Conservation (phyloP, 2,113 vertebrate genomes). For the Nansenia antarctica region DNA sequence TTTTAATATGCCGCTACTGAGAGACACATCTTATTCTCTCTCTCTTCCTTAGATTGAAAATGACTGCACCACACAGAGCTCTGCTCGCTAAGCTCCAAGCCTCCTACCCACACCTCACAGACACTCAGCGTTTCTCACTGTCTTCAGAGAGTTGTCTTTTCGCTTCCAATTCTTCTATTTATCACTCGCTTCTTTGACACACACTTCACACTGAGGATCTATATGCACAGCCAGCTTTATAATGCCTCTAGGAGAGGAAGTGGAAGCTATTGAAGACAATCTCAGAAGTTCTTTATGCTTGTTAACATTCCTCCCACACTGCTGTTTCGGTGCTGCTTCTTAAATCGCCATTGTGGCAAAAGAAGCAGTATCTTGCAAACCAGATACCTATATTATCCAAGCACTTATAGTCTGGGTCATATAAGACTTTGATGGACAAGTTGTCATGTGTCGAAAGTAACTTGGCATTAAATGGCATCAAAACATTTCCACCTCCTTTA, state of each 20-base stretch:
- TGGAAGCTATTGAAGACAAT: slow-evolving; percentile 1
- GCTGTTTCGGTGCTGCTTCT: neutral
- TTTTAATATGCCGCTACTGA: too few relatives aligned
- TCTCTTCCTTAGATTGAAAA: too few relatives aligned
- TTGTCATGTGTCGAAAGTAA: neutral
- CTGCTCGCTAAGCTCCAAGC: too few relatives aligned
- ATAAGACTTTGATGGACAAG: neutral
- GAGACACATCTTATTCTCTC: too few relatives aligned
- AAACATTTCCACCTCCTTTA: too few relatives aligned
- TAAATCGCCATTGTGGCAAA: neutral
- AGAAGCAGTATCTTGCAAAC: neutral
- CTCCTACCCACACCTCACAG: neutral
- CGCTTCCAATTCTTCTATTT: neutral
- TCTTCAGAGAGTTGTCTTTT: neutral
- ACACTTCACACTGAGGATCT: neutral
- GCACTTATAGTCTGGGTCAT: neutral
- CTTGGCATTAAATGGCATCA: too few relatives aligned
- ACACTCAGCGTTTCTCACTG: neutral
- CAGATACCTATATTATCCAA: neutral
- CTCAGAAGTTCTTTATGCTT: slow-evolving; percentile 12
- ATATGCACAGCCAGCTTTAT: neutral
- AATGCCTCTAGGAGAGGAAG: slow-evolving; percentile 21
- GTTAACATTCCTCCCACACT: slow-evolving; percentile 12
- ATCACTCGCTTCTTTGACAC: neutral
- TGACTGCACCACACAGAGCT: too few relatives aligned